Evolutionary conservation across 2,113 vertebrate genomes (phyloP).

Genomic region (Pagrus major): DNA sequence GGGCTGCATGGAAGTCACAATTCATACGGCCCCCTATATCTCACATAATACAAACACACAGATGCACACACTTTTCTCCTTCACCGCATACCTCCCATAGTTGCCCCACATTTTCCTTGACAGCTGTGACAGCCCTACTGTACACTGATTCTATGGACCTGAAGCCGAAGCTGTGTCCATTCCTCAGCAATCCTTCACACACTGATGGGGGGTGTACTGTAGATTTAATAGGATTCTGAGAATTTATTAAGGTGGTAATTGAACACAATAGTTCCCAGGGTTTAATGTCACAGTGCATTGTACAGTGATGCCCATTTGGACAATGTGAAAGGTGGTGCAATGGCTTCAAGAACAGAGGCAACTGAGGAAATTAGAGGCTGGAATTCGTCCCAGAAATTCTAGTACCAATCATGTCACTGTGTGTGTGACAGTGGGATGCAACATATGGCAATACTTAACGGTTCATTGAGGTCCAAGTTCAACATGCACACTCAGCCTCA

Average conservation of each 20-base stretch:
- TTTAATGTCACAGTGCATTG: constrained; percentile 42
- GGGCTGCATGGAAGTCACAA: constrained; percentile 53
- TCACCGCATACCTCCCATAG: background rate
- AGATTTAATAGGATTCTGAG: constrained; percentile 48
- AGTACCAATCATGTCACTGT: background rate
- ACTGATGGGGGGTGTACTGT: constrained; percentile 10
- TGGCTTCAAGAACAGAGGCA: background rate
- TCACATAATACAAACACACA: constrained; percentile 17
- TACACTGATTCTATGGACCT: constrained; percentile 8
- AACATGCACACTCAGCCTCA: constrained; percentile 23
- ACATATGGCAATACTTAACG: constrained; percentile 44
- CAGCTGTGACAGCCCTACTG: background rate
- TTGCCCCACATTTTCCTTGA: constrained; percentile 13
- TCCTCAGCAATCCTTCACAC: constrained; percentile 9
- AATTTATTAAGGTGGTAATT: constrained; percentile 49
- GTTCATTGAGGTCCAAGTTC: constrained; percentile 47
- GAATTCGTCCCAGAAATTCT: constrained; percentile 34
- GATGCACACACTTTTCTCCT: background rate
- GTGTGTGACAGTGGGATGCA: constrained; percentile 13
- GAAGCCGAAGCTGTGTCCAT: background rate
- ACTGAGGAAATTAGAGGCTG: constrained; percentile 12
- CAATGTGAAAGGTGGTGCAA: constrained; percentile 27
- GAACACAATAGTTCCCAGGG: constrained; percentile 17
- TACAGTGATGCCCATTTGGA: constrained; percentile 47
- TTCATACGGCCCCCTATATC: constrained; percentile 47